phyloP scores from a whole-genome alignment of 1,140 invertebrate species.

The Prorops nasuta region DNA sequence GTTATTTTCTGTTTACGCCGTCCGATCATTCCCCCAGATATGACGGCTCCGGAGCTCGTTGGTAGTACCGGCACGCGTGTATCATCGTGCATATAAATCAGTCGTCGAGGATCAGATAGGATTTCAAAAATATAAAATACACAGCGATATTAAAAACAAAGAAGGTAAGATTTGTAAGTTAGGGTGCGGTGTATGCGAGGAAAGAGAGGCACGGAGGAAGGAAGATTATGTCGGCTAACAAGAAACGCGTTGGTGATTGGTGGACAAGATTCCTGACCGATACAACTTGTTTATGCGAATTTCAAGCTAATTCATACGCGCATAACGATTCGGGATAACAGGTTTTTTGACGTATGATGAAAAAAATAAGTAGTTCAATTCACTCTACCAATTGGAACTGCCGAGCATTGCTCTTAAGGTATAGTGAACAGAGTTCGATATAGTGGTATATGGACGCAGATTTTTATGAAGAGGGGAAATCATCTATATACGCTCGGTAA shows the following conservation, averaged over 20 bases:
- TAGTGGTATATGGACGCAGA: too few relatives aligned
- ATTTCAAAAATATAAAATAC: slow-evolving; percentile 56
- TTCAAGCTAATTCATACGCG: slow-evolving; percentile 30
- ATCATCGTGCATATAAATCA: slow-evolving; percentile 57
- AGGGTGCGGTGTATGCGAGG: slow-evolving; percentile 1
- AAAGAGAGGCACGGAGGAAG: neutral
- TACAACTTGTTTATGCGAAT: slow-evolving; percentile 30
- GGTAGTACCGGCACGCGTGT: slow-evolving; percentile 55
- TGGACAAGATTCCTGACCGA: slow-evolving; percentile 23
- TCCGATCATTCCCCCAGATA: slow-evolving; percentile 52
- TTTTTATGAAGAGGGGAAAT: too few relatives aligned
- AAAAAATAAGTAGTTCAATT: too few relatives aligned
- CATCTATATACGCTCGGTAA: too few relatives aligned
- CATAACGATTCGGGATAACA: slow-evolving; percentile 5
- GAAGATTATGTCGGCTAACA: neutral
- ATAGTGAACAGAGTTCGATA: too few relatives aligned
- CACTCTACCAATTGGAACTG: too few relatives aligned
- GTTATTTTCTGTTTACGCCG: slow-evolving; percentile 54
- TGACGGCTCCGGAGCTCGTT: slow-evolving; percentile 41
- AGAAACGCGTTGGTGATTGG: slow-evolving; percentile 25
- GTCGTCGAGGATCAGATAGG: slow-evolving; percentile 52
- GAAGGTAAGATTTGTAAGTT: neutral
- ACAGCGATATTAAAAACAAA: slow-evolving; percentile 43
- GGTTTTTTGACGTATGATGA: too few relatives aligned
- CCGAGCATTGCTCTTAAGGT: too few relatives aligned